These are phyloP conservation scores for Kradibia gibbosae DNA, from an alignment of 1,140 invertebrate genomes.

Conservation along the genomic window DNA sequence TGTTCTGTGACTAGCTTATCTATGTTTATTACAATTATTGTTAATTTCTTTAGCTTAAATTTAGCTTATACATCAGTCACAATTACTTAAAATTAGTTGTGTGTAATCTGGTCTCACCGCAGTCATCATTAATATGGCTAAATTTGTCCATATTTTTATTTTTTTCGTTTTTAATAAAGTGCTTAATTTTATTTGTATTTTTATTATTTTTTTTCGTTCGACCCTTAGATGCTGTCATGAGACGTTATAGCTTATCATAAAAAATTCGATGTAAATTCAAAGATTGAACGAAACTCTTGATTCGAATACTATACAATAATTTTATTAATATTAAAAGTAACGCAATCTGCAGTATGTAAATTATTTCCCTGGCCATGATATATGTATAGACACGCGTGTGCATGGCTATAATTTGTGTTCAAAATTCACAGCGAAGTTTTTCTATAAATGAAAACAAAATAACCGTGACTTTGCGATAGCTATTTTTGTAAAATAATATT, in stretches of 20 bases:
- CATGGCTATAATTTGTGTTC: slow-evolving; percentile 40
- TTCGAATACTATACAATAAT: slow-evolving; percentile 29
- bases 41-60: slow-evolving; percentile 46
- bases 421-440: slow-evolving; percentile 48
- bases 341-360: slow-evolving; percentile 37
- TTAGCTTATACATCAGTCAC: slow-evolving; percentile 49
- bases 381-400: slow-evolving; percentile 49
- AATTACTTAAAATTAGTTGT: slow-evolving; percentile 51
- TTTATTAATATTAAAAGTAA: slow-evolving; percentile 32
- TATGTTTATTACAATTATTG: slow-evolving; percentile 45
- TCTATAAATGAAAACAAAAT: slow-evolving; percentile 34
- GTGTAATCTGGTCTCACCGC: slow-evolving; percentile 53
- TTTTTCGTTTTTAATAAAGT: slow-evolving; percentile 34
- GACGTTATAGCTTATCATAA: slow-evolving; percentile 38
- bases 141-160: slow-evolving; percentile 46
- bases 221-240: slow-evolving; percentile 47
- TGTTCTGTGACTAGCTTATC: slow-evolving; percentile 47
- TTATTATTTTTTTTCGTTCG: slow-evolving; percentile 39
- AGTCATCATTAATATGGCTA: slow-evolving; percentile 43
- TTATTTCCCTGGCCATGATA: slow-evolving; percentile 48
- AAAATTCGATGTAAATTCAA: slow-evolving; percentile 26
- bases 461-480: slow-evolving; percentile 48
- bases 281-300: slow-evolving; percentile 16
- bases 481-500: slow-evolving; percentile 52
- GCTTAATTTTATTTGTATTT: slow-evolving; percentile 23